Base-by-base conservation (phyloP, 2,797 vertebrate species). In the Cirrhinus mrigala region DNA sequence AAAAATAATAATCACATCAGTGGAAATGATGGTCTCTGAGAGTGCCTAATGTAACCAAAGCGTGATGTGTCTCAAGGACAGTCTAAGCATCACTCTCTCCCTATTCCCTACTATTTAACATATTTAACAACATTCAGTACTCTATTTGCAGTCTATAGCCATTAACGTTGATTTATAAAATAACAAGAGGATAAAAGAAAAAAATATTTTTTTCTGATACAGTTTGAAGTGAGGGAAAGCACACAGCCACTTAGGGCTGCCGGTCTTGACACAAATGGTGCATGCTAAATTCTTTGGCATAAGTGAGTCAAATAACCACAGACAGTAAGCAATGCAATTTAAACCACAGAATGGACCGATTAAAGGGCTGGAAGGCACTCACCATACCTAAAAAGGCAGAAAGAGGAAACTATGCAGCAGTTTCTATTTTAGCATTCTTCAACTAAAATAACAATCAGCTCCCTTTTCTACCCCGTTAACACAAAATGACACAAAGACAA, bases 401-500 rank as follows among this genome's bases (percentile, higher is more conserved):
- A 75, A 76, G 37, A 40, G 33, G 58, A 62, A 77, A 58, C 11
- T 66, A 15, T 29, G 29, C 71, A 52, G 24, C 46, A 40, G 77
- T 56, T 16, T 24, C 48, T 64, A 12, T 81, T 46, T 20, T 70
- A 44, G 40, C 52, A n/a, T 71, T 52, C 52, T 69, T 73, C 10
- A 20, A 37, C 20, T 20, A 68, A 74, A 82, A 70, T 37, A 69
- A 58, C 40, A 16, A 75, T 74, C 54, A 3, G 71, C 20, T 60
- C 56, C 68, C 37, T 82, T 82, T 75, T 76, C 74, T 18, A 68
- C 10, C 27, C 29, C n/a, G 20, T 62, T 64, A 37, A 73, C 46
- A 77, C 29, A 11, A 89, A 85, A 86, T 50, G 78, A 92, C 89
- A 93, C 88, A 90, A 85, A 90, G 82, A 90, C 83, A 82, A 87